Evolutionary conservation across 2,797 vertebrate species (phyloP), one percentile per base, ranked within the genome.

Genomic region (Microctenopoma steveboyesi): DNA sequence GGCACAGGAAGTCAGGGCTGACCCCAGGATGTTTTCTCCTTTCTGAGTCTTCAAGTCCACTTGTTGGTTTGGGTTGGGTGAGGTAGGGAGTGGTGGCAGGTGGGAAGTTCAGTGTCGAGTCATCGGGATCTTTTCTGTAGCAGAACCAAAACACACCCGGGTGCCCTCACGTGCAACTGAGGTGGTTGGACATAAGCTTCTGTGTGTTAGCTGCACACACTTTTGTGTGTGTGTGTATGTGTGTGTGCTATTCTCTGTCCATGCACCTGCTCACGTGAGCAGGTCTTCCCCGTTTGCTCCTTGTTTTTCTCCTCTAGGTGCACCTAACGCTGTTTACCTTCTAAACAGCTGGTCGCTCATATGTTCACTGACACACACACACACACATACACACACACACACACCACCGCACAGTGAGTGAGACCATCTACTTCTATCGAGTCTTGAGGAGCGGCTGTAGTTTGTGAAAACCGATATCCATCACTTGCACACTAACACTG

Each of bases 241-340:
- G 27, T n/a, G 57, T 25, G 37, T 48, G 43, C 35, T 4, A 52
- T 37, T 45, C 58, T 60, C 40, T 15, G 47, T 78, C 54, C 58
- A 42, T 63, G 51, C 72, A 65, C 60, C 66, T 56, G 52, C 64
- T 78, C 82, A 78, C 52, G 49, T 74, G 73, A 78, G 66, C 39
- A 37, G 28, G 6, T 69, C 45, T 71, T 65, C 48, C 46, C 33
- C 33, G 66, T 71, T 58, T 18, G 25, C 28, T 47, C 49, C 18
- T 40, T 4, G 30, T 53, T 50, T 55, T 8, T 33, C 62, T 59
- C 67, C 74, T 67, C 50, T 68, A 69, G 71, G 68, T 64, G 50
- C 79, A 76, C 74, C 78, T 84, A 82, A 88, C 82, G 86, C 78
- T 64, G 76, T 79, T 85, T 78, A 84, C 85, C 74, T 74, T 74